Base-by-base conservation (phyloP, 1,140 invertebrate genomes). In the Halictus rubicundus region DNA sequence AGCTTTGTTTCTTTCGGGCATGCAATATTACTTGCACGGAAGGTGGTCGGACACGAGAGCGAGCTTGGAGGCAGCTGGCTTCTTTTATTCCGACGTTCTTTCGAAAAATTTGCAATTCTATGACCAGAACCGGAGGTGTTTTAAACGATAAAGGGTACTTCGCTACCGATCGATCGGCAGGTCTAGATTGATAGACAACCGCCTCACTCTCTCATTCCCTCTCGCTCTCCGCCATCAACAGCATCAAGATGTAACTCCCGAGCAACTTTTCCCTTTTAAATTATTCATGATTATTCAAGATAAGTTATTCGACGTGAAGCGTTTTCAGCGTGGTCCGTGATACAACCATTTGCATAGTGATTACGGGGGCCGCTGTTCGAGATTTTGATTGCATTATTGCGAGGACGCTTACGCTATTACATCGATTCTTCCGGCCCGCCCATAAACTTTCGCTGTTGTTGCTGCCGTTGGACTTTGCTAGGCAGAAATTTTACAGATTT, bases 71-170 rank as follows among this genome's bases (percentile, higher is more conserved):
- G 23, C 65, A 52, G n/a, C 46, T 27, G 23, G 23, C n/a, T 49
- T 42, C n/a, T 61, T 27, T 61, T n/a, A 27, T 46, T 68, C 23
- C 10, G 1, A 49, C 42, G 14, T 52, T 32, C 39, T 23, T 27
- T 46, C 0, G n/a, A 5, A 23, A 14, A 68, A 68, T 68, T 68
- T 68, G 65, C 65, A 68, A 68, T 68, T 68, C 65, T 46, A 52
- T 68, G 42, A 10, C 9, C 59, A 27, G 25, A 61, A 61, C 59
- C 59, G 14, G 59, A 61, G 59, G 59, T 27, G 23, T 25, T 61
- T 27, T 61, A 27, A 61, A 61, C 25, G 59, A 61, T 27, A 27
- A 61, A 61, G 59, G 59, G 59, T 10, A 27, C 59, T 61, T 61
- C 25, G 59, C 25, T 27, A 2, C 12, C 59, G 25, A 32, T 27